Base-by-base conservation (phyloP, 1,140 invertebrate species). In the Aphelinus atriplicis region DNA sequence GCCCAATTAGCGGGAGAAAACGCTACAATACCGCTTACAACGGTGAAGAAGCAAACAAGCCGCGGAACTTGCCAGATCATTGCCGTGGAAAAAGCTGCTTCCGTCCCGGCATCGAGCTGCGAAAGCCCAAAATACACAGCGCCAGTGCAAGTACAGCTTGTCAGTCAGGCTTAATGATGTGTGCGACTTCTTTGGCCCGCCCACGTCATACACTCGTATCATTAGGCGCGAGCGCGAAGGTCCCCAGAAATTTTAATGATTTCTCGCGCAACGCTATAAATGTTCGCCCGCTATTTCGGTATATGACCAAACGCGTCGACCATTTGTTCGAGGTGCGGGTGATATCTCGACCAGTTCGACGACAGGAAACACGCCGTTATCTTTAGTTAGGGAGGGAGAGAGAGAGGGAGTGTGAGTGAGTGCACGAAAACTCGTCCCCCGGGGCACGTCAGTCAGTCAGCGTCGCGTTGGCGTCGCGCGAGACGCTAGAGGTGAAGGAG, bases 311-410 rank as follows among this genome's bases (percentile, higher is more conserved):
- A 50, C 67, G 57, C 67, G n/a, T 26, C 69, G 61, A 78, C 73
- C 63, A 56, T 76, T 76, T 53, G 56, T 68, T 60, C 26, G 69
- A 51, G 47, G 77, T 72, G 66, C 67, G 62, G 68, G 46, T 79
- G 77, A 73, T 69, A 73, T 77, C 78, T 78, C 78, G 79, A 81
- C 79, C 75, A 3, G 56, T 56, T 74, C 76, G 84, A 84, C 78
- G 84, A 86, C 85, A 86, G 81, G 80, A 79, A 80, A 78, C 77
- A 81, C 78, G 80, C 81, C 81, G 84, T 87, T 87, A 87, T 87
- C 86, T 87, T 83, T 84, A 86, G 81, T 83, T 83, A 78, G 78
- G 53, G 48, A 57, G 5, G 46, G 42, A 50, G 7, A 60, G 3
- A 63, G 43, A 57, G 43, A 79, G 73, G 81, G 82, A 81, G 80